These are phyloP conservation scores for Crotalus horridus DNA, from an alignment of 2,113 vertebrate species.

Conservation along the genomic window DNA sequence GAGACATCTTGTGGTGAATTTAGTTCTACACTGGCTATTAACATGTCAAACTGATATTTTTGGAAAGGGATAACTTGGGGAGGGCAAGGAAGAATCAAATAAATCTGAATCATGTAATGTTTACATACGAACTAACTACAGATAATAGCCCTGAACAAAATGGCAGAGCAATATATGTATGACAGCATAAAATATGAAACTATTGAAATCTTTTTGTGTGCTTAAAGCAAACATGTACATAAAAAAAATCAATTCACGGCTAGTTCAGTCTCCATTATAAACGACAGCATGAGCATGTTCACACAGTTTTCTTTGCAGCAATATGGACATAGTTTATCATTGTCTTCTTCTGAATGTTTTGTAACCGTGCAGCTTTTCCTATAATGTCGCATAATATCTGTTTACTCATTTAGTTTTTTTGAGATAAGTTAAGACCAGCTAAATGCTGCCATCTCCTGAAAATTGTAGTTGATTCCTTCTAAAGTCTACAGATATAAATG, in stretches of 20 bases:
- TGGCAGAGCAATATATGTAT: neutral
- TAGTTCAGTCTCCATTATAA: neutral
- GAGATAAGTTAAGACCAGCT: neutral
- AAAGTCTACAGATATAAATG: neutral
- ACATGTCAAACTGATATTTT: accelerated
- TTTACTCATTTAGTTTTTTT: neutral
- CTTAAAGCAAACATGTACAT: neutral
- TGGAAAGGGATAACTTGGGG: neutral
- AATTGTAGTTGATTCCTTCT: neutral
- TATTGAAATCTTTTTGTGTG: neutral
- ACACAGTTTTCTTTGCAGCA: neutral
- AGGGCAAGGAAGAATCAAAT: neutral
- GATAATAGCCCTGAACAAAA: too few species aligned
- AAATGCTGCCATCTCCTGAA: neutral
- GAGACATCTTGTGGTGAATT: slow-evolving; percentile 57
- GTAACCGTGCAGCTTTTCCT: neutral
- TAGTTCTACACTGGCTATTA: neutral
- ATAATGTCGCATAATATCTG: neutral
- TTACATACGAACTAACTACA: neutral
- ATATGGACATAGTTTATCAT: neutral
- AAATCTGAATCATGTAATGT: neutral
- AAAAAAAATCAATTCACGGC: neutral
- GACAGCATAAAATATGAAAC: neutral
- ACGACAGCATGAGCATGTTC: neutral
- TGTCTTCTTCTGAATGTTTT: neutral